phyloP scores from a whole-genome alignment of 2,797 vertebrate species.

The Ptychadena robeensis region DNA sequence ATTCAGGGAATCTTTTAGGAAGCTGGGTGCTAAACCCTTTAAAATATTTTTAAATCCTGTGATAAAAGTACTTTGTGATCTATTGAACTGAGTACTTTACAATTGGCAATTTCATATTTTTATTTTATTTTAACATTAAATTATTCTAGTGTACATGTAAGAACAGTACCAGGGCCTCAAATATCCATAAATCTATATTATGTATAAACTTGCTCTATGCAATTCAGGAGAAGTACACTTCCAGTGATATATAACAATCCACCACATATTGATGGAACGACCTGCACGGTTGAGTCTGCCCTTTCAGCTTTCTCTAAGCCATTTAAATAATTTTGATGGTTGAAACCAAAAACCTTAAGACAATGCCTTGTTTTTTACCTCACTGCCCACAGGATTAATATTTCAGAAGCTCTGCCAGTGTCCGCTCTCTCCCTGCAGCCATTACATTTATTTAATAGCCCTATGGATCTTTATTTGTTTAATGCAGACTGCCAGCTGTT shows the following conservation, averaged over 20 bases:
- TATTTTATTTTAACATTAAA: too few species aligned
- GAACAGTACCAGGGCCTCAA: too few species aligned
- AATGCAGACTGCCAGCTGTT: neutral
- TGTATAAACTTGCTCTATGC: neutral
- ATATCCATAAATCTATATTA: neutral
- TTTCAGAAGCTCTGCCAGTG: neutral
- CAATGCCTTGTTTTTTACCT: constrained; percentile 7
- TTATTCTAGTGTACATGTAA: too few species aligned
- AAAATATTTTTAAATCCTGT: neutral
- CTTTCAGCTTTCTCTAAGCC: neutral
- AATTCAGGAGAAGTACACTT: neutral
- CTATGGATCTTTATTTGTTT: constrained; percentile 22
- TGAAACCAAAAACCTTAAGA: constrained; percentile 2
- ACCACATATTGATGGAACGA: neutral
- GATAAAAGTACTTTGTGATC: too few species aligned
- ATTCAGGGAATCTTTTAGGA: too few species aligned
- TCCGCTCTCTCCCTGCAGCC: neutral
- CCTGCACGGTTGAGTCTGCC: neutral
- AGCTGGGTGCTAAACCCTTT: neutral
- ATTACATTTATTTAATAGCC: neutral
- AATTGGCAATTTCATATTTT: too few species aligned
- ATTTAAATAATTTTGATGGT: neutral
- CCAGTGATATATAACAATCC: neutral
- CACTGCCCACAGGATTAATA: neutral
- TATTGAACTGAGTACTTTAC: too few species aligned